Evolutionary conservation across 2,113 vertebrate species (phyloP).

Genomic region (Corvus hawaiiensis): DNA sequence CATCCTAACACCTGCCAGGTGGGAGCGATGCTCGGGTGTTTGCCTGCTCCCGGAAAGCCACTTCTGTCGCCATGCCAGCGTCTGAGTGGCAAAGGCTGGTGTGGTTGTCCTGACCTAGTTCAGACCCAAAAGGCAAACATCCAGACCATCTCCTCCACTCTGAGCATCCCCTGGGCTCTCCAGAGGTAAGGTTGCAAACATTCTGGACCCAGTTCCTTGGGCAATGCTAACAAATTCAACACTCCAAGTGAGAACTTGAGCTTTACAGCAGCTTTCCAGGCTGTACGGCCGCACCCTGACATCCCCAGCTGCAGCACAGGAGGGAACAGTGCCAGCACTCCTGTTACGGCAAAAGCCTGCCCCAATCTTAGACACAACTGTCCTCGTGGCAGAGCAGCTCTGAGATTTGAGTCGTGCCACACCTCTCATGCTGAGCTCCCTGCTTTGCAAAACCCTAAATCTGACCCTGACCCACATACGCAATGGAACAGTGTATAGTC

Average conservation of each 20-base stretch:
- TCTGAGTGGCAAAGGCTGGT: not conserved
- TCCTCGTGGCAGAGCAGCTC: fast-evolving
- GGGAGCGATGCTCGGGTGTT: fast-evolving
- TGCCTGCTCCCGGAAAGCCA: not conserved
- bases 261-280: not conserved
- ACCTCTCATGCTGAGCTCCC: not conserved
- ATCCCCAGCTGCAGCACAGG: not conserved
- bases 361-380: fast-evolving
- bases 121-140: not conserved
- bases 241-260: not conserved
- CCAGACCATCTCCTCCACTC: not conserved
- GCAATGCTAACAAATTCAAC: not conserved
- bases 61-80: fast-evolving
- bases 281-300: fast-evolving
- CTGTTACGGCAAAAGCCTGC: fast-evolving
- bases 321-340: fast-evolving
- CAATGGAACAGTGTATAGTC: fast-evolving
- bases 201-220: not conserved
- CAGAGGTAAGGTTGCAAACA: not conserved
- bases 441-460: not conserved
- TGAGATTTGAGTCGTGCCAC: fast-evolving
- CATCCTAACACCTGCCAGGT: not conserved
- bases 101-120: not conserved
- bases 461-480: fast-evolving
- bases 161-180: not conserved